Evolutionary conservation across 2,888 invertebrate genomes (phyloP).

Genomic region (Oscheius sp.): DNA sequence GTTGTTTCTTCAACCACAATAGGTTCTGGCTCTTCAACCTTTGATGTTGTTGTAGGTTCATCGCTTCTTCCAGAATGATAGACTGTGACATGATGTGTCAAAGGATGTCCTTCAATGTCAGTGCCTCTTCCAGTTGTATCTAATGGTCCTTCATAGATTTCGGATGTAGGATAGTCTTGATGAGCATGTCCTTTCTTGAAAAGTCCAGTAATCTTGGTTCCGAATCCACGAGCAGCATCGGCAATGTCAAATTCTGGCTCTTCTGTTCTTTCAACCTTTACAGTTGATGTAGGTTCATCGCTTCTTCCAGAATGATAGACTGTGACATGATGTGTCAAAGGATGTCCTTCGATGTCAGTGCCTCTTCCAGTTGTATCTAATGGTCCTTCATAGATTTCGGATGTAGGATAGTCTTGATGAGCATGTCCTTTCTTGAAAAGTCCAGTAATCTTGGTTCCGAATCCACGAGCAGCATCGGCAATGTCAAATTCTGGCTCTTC

Average conservation of each 20-base stretch:
- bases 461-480: slow-evolving; percentile 13
- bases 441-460: slow-evolving; percentile 27
- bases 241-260: slow-evolving; percentile 12
- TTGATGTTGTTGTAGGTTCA: no score
- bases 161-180: slow-evolving; percentile 47
- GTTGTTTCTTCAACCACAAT: no score
- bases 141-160: neutral
- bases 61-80: slow-evolving; percentile 23
- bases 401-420: slow-evolving; percentile 39
- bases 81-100: slow-evolving; percentile 12
- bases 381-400: slow-evolving; percentile 37
- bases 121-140: neutral
- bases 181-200: slow-evolving; percentile 49
- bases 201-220: slow-evolving; percentile 45
- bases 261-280: neutral
- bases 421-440: slow-evolving; percentile 31
- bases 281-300: slow-evolving; percentile 21
- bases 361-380: slow-evolving; percentile 25
- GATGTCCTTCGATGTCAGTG: slow-evolving; percentile 33
- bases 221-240: slow-evolving; percentile 7
- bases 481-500: slow-evolving; percentile 25
- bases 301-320: slow-evolving; percentile 40
- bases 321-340: slow-evolving; percentile 38
- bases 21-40: no score
- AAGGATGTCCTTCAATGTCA: neutral